Evolutionary conservation across 53 echinoderm and acorn worm genomes (phyloP).

Genomic region (Holothuria leucospilota): DNA sequence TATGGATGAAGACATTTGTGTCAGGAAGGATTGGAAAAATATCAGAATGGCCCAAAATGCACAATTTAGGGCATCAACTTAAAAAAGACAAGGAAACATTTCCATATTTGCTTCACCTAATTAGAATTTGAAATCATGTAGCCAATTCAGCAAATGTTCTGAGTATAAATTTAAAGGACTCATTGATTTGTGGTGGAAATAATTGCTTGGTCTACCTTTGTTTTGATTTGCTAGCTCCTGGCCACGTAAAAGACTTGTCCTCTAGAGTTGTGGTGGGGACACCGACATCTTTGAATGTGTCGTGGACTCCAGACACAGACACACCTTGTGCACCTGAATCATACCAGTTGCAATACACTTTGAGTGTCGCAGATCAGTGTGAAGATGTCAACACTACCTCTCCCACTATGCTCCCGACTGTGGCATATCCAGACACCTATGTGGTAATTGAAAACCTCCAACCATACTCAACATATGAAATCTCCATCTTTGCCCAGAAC

Average conservation of each 20-base stretch:
- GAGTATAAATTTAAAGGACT: no score
- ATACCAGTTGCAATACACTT: neutral
- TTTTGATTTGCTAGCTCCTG: slow-evolving; percentile 10
- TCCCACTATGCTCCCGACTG: neutral
- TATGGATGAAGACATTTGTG: no score
- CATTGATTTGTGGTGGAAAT: no score
- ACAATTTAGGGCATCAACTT: no score
- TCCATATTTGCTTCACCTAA: no score
- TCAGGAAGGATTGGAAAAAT: no score
- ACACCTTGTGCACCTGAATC: neutral
- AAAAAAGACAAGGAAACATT: no score
- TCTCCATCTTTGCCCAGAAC: neutral
- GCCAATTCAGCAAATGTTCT: no score
- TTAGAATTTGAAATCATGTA: no score
- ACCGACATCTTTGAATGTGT: neutral
- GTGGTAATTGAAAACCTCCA: neutral
- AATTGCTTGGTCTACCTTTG: no score
- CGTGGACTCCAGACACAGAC: neutral
- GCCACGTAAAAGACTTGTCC: neutral
- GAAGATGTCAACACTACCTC: neutral
- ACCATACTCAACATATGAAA: slow-evolving; percentile 5
- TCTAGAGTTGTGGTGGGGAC: neutral
- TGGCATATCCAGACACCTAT: neutral
- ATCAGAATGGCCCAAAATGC: no score
- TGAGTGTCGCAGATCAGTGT: slow-evolving; percentile 18